phyloP scores from a whole-genome alignment of 2,797 vertebrate species.

The Xiphorhynchus erythropygius region DNA sequence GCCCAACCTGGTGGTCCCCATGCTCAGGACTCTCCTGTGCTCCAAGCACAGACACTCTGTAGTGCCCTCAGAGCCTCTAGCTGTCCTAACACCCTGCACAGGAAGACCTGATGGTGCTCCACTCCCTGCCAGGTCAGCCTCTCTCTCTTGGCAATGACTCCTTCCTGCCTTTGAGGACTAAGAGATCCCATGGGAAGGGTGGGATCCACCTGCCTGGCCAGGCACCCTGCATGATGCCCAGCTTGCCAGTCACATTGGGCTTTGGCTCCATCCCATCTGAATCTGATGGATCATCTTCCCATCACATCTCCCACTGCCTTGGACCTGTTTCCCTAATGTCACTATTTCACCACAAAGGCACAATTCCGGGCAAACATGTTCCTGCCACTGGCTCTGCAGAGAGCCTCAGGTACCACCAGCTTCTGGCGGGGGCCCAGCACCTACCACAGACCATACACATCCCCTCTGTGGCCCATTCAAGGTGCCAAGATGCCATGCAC shows the following conservation, averaged over 20 bases:
- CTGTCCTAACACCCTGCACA: not conserved
- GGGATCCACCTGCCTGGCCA: not conserved
- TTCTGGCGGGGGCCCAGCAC: not conserved
- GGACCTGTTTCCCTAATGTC: not conserved
- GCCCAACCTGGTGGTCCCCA: not conserved
- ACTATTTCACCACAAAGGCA: not conserved
- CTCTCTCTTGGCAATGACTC: not conserved
- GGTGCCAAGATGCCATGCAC: not conserved
- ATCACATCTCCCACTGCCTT: not conserved
- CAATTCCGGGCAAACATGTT: not conserved
- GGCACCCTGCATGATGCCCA: not conserved
- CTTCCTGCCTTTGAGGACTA: not conserved
- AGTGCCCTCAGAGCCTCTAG: not conserved
- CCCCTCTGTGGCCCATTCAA: not conserved
- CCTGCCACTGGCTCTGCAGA: not conserved
- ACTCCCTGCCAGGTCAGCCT: not conserved
- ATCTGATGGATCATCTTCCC: not conserved
- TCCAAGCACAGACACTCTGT: not conserved
- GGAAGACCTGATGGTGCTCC: not conserved
- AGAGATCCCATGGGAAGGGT: not conserved
- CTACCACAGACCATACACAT: fast-evolving
- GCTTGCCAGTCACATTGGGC: not conserved
- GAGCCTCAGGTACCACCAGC: not conserved
- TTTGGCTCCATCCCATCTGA: not conserved
- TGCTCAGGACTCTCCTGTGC: not conserved